Evolutionary conservation across 1,140 invertebrate genomes (phyloP).

Genomic region (Drosophila grimshawi): DNA sequence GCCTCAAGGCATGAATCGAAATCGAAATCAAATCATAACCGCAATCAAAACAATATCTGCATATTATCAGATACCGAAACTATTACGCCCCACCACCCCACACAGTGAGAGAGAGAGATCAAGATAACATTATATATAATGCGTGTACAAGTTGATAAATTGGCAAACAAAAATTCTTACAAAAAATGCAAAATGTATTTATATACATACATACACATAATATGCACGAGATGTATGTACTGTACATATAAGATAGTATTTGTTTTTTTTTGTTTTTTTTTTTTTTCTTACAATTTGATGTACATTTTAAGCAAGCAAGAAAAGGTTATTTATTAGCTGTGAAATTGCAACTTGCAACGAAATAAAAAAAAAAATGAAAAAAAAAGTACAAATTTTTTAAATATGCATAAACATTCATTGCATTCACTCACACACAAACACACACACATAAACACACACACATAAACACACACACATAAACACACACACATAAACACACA

Average conservation of each 20-base stretch:
- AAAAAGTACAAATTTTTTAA: not conserved
- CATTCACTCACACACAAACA: not conserved
- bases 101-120: conserved; percentile 45
- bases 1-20: conserved; percentile 36
- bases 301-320: not conserved
- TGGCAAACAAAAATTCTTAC: conserved; percentile 22
- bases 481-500: not conserved
- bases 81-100: conserved; percentile 8
- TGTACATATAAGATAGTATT: not conserved
- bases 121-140: conserved; percentile 84
- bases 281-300: not conserved
- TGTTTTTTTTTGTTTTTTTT: conserved; percentile 1
- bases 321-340: conserved; percentile 10
- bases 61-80: conserved; percentile 28
- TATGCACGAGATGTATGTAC: no score
- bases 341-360: conserved; percentile 38
- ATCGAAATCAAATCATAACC: conserved; percentile 31
- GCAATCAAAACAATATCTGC: conserved; percentile 23
- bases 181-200: conserved; percentile 17
- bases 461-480: conserved; percentile 1
- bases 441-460: not conserved
- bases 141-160: conserved; percentile 79
- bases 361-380: not conserved
- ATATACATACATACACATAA: not conserved
- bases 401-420: not conserved